These are phyloP conservation scores for Diadema setosum DNA, from an alignment of 35 echinoderm and acorn worm genomes.

Conservation along the genomic window DNA sequence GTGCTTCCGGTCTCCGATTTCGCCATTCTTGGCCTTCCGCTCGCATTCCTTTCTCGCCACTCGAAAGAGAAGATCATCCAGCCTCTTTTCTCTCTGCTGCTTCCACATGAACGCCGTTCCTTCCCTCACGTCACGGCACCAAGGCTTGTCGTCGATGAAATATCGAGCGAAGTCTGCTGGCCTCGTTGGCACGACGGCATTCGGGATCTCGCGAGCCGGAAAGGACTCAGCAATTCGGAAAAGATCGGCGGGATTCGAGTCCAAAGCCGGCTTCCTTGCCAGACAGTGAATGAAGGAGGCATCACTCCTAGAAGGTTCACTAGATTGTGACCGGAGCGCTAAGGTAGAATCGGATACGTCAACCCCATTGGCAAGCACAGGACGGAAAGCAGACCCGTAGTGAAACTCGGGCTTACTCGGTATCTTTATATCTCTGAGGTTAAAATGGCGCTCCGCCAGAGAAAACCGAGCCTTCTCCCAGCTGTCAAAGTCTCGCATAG, in stretches of 20 bases:
- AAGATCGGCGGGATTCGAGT: background rate
- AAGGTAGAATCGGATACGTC: background rate
- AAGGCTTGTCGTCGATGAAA: background rate
- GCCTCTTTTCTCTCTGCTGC: background rate
- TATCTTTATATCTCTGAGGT: background rate
- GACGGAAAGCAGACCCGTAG: conserved; percentile 5
- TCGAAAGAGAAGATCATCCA: conserved; percentile 6
- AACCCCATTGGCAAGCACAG: background rate
- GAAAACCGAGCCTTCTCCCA: conserved; percentile 3
- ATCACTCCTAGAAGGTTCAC: background rate
- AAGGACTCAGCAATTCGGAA: background rate
- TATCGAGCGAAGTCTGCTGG: background rate
- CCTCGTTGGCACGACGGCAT: background rate
- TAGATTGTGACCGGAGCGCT: background rate
- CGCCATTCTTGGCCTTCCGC: background rate
- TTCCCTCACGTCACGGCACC: background rate
- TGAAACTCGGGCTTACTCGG: background rate
- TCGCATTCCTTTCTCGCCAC: conserved; percentile 5
- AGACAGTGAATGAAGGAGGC: background rate
- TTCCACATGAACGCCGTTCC: background rate
- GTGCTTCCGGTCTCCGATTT: background rate
- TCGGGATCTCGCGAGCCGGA: background rate
- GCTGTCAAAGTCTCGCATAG: background rate
- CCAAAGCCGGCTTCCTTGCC: background rate
- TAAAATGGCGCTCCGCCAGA: background rate